These are phyloP conservation scores for Aleiodes alternator DNA, from an alignment of 2,888 invertebrate genomes.

Conservation along the genomic window DNA sequence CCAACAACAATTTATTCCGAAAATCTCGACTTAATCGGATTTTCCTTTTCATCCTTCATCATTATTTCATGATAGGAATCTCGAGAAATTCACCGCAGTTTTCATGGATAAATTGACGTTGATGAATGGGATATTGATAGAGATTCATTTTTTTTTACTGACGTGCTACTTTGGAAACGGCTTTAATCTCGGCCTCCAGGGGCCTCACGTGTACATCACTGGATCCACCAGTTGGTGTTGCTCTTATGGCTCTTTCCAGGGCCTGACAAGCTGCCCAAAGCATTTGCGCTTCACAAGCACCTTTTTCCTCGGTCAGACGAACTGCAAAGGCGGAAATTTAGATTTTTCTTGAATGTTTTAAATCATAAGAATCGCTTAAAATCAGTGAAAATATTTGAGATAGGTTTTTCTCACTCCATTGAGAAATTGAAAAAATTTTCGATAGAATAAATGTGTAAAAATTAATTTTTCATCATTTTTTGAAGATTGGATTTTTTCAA, in stretches of 20 bases:
- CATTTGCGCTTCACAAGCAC: slow-evolving; percentile 88
- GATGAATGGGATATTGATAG: too few species aligned
- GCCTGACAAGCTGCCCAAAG: slow-evolving; percentile 97
- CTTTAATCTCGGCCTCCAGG: slow-evolving; percentile 82
- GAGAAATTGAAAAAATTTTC: too few species aligned
- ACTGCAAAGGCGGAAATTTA: slow-evolving; percentile 74
- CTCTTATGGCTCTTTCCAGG: slow-evolving; percentile 85
- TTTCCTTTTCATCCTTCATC: slow-evolving; percentile 7
- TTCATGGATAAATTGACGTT: too few species aligned
- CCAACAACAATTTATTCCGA: neutral
- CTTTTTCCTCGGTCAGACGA: slow-evolving; percentile 84
- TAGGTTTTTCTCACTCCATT: too few species aligned
- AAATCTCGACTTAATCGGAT: slow-evolving; percentile 22
- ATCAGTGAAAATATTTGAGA: too few species aligned
- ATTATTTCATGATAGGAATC: slow-evolving; percentile 5
- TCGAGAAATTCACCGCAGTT: neutral
- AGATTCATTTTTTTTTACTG: slow-evolving; percentile 60
- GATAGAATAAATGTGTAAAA: too few species aligned
- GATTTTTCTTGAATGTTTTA: too few species aligned
- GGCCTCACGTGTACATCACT: slow-evolving; percentile 80
- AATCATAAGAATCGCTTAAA: too few species aligned
- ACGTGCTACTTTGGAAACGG: slow-evolving; percentile 87
- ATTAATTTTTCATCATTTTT: too few species aligned
- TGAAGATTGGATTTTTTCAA: too few species aligned
- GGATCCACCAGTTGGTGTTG: slow-evolving; percentile 78